Conservation (phyloP, 2,113 vertebrate genomes). For the Accipiter cooperii region DNA sequence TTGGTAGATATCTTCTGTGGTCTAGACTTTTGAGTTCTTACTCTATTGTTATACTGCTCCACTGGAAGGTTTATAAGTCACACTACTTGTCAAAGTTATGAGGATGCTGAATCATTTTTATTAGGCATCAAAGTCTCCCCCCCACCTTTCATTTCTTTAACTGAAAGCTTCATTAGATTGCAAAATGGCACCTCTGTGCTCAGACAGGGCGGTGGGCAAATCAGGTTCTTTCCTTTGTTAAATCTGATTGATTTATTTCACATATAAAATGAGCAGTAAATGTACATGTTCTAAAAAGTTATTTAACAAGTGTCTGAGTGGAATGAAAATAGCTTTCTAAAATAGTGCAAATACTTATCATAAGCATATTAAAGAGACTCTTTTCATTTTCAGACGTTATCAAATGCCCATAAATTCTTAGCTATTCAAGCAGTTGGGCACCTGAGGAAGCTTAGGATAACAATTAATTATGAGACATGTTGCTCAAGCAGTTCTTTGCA, state of each 20-base stretch:
- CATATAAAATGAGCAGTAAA: conserved; percentile 56
- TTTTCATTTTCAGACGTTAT: conserved; percentile 22
- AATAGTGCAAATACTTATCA: conserved; percentile 57
- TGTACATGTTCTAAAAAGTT: conserved; percentile 56
- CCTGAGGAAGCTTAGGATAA: conserved; percentile 22
- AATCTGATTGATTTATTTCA: conserved; percentile 63
- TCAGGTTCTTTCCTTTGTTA: conserved; percentile 55
- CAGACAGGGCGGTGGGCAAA: conserved; percentile 56
- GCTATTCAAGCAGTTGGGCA: background rate
- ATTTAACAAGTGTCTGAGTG: conserved; percentile 49
- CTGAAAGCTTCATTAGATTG: conserved; percentile 55
- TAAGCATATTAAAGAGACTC: conserved; percentile 52
- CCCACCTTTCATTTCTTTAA: conserved; percentile 5
- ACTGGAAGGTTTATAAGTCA: conserved; percentile 6
- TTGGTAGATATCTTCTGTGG: background rate
- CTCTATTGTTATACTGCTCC: background rate
- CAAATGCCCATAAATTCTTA: conserved; percentile 56
- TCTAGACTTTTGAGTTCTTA: background rate
- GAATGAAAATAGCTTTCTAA: conserved; percentile 58
- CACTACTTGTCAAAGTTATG: conserved; percentile 29
- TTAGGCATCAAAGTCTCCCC: conserved; percentile 8
- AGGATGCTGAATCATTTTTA: conserved; percentile 56
- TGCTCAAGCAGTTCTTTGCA: background rate
- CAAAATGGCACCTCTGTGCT: conserved; percentile 55
- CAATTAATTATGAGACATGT: background rate